Evolutionary conservation across 2,888 invertebrate genomes (phyloP).

Genomic region (Octonoba sinensis): DNA sequence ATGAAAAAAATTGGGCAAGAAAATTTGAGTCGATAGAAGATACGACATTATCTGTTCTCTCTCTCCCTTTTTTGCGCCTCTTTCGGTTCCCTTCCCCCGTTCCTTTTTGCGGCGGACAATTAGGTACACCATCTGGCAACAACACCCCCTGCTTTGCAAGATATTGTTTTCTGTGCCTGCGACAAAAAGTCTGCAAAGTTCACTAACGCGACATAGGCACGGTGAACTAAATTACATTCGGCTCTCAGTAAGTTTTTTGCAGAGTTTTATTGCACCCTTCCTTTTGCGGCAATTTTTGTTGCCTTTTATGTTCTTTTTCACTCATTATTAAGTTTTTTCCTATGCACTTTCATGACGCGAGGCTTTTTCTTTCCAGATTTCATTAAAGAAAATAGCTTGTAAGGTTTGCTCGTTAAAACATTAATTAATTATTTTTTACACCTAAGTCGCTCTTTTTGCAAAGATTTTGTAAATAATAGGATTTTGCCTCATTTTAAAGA

Average conservation of each 20-base stretch:
- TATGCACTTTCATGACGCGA: not conserved
- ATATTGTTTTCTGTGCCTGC: constrained; percentile 57
- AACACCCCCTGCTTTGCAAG: constrained; percentile 62
- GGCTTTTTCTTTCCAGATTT: constrained; percentile 26
- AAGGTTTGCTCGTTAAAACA: constrained; percentile 26
- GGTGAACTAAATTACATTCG: constrained; percentile 48
- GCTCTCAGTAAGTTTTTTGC: constrained; percentile 37
- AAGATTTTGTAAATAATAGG: too few relatives aligned
- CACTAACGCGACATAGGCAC: constrained; percentile 56
- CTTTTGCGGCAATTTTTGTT: constrained; percentile 15
- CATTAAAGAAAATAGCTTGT: constrained; percentile 54
- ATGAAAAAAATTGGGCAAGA: constrained; percentile 49
- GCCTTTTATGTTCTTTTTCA: constrained; percentile 11
- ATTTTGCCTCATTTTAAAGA: too few relatives aligned
- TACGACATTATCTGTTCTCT: constrained; percentile 61
- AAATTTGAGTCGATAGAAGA: constrained; percentile 62
- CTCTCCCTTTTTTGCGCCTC: constrained; percentile 17
- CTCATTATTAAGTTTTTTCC: constrained; percentile 57
- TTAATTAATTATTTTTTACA: constrained; percentile 48
- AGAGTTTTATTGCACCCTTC: constrained; percentile 48
- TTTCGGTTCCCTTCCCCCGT: constrained; percentile 5
- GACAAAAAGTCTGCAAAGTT: constrained; percentile 62
- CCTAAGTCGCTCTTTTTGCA: too few relatives aligned
- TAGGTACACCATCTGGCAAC: constrained; percentile 61
- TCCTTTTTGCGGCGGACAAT: constrained; percentile 62